Conservation (phyloP, 2,113 vertebrate species). For the Phasianus colchicus region DNA sequence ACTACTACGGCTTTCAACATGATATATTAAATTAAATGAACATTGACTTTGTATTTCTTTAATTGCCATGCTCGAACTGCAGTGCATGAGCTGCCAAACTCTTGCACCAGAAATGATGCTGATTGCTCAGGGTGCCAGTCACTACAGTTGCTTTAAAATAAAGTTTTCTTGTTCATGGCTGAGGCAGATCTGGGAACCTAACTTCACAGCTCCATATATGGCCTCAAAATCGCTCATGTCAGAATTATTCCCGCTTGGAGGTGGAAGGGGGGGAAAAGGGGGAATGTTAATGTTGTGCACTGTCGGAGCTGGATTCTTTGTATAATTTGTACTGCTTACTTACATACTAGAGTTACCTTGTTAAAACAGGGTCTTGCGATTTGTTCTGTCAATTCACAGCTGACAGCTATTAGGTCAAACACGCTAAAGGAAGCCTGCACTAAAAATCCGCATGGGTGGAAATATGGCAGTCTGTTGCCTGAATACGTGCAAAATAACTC, state of each 20-base stretch:
- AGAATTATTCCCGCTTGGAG: background rate
- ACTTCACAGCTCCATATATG: constrained; percentile 34
- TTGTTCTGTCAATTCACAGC: background rate
- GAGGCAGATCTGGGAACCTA: background rate
- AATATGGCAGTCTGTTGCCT: background rate
- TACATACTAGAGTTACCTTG: background rate
- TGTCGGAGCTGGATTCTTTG: background rate
- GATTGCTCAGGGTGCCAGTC: background rate
- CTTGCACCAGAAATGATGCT: background rate
- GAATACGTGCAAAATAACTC: background rate
- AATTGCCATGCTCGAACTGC: background rate
- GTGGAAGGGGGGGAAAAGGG: background rate
- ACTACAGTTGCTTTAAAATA: background rate
- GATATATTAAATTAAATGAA: background rate
- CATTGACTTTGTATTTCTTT: background rate
- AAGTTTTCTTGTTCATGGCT: background rate
- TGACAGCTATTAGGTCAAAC: background rate
- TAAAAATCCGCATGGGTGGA: background rate
- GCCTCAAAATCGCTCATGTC: background rate
- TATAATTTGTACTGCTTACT: background rate
- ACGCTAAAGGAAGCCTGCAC: background rate
- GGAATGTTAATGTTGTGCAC: background rate
- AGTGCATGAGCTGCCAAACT: background rate
- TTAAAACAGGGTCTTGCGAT: background rate
- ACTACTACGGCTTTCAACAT: background rate